phyloP scores from a whole-genome alignment of 2,888 invertebrate genomes.

The Polietes domitor region DNA sequence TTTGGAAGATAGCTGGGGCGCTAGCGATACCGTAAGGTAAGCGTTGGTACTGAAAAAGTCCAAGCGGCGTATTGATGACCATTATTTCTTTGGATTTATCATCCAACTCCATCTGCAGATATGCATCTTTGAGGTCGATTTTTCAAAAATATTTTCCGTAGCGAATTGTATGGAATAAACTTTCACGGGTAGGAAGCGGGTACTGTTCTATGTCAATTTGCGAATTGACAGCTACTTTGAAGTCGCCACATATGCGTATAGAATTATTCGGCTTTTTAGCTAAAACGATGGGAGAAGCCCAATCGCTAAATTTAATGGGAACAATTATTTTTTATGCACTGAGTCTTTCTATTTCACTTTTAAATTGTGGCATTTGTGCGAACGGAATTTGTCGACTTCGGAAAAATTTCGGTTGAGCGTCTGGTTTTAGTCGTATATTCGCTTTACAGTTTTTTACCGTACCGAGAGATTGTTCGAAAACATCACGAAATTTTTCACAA shows the following conservation, averaged over 20 bases:
- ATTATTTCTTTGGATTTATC: slow-evolving; percentile 44
- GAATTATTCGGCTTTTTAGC: slow-evolving; percentile 70
- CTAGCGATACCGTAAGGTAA: slow-evolving; percentile 66
- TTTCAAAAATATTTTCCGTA: slow-evolving; percentile 47
- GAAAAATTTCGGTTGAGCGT: slow-evolving; percentile 54
- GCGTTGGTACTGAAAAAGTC: slow-evolving; percentile 66
- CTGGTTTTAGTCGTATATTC: slow-evolving; percentile 27
- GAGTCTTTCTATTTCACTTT: slow-evolving; percentile 44
- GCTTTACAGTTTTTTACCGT: slow-evolving; percentile 50
- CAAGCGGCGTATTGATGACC: slow-evolving; percentile 59
- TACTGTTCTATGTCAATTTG: not conserved
- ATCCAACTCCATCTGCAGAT: slow-evolving; percentile 52
- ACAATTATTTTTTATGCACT: slow-evolving; percentile 2
- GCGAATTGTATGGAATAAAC: slow-evolving; percentile 51
- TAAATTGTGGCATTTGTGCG: slow-evolving; percentile 38
- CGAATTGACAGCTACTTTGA: slow-evolving; percentile 61
- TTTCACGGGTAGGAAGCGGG: slow-evolving; percentile 29
- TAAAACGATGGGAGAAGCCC: slow-evolving; percentile 76
- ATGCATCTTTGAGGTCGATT: slow-evolving; percentile 36
- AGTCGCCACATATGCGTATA: slow-evolving; percentile 70
- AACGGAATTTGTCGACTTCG: slow-evolving; percentile 60
- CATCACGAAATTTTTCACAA: slow-evolving; percentile 35
- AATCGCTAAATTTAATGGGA: slow-evolving; percentile 70
- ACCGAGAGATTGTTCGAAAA: slow-evolving; percentile 51
- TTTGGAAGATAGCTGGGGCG: slow-evolving; percentile 59